phyloP scores from a whole-genome alignment of 2,113 vertebrate genomes.

The Euleptes europaea region DNA sequence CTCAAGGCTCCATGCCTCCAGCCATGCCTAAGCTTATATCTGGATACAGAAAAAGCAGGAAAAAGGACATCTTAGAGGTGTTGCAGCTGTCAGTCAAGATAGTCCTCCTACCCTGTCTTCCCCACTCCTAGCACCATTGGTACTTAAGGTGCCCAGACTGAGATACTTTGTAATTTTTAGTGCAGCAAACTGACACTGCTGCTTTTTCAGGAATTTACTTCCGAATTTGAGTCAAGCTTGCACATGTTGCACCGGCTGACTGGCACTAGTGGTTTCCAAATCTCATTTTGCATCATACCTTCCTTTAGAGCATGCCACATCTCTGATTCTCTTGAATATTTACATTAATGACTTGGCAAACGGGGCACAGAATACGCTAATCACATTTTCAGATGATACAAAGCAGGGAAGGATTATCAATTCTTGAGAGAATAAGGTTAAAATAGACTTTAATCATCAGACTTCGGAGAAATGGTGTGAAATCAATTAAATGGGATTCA shows the following conservation, averaged over 20 bases:
- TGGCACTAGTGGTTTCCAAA: constrained; percentile 8
- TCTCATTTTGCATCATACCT: constrained; percentile 29
- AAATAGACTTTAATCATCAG: constrained; percentile 15
- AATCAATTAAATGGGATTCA: constrained; percentile 36
- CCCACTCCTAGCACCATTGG: too few species aligned
- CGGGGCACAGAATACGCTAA: constrained; percentile 6
- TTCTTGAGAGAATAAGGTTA: constrained; percentile 33
- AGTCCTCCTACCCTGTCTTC: too few species aligned
- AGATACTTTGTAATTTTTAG: not conserved
- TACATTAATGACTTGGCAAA: constrained; percentile 22
- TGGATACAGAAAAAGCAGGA: too few species aligned
- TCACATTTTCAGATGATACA: constrained; percentile 37
- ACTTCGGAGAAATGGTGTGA: constrained; percentile 28
- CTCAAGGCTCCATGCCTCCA: too few species aligned
- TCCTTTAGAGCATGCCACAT: not conserved
- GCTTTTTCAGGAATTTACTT: too few species aligned
- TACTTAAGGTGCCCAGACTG: not conserved
- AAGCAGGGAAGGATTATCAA: constrained; percentile 13
- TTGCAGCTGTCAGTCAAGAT: too few species aligned
- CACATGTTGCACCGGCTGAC: constrained; percentile 7
- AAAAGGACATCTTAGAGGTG: too few species aligned
- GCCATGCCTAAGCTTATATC: too few species aligned
- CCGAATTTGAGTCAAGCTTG: constrained; percentile 9
- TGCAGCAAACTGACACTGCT: not conserved
- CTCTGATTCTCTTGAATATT: constrained; percentile 11